Evolutionary conservation across 2,113 vertebrate genomes (phyloP).

Genomic region (Tachycineta bicolor): DNA sequence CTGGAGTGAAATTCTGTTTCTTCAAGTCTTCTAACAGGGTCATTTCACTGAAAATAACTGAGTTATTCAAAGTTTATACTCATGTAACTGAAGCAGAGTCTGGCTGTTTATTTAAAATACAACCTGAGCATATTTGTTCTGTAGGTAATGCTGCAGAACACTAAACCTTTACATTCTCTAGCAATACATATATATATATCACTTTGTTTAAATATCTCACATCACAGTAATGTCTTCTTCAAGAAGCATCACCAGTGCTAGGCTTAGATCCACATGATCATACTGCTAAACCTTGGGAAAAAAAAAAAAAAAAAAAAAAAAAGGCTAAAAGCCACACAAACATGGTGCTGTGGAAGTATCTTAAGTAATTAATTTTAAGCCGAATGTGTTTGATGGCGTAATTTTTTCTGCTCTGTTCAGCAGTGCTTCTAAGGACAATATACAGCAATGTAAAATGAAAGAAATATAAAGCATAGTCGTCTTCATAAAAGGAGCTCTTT

Average conservation of each 20-base stretch:
- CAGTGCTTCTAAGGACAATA: not conserved
- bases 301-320: not conserved
- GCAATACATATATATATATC: not conserved
- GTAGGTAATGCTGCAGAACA: not conserved
- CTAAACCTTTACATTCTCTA: not conserved
- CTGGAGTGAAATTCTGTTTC: not conserved
- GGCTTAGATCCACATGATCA: not conserved
- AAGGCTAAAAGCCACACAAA: not conserved
- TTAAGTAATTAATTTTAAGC: not conserved
- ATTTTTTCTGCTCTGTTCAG: not conserved
- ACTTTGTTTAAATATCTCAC: not conserved
- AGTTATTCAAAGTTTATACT: not conserved
- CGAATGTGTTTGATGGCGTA: not conserved
- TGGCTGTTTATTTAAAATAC: not conserved
- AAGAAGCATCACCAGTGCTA: not conserved
- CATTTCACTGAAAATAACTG: not conserved
- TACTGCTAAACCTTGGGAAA: not conserved
- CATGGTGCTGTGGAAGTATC: not conserved
- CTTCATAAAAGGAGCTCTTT: not conserved
- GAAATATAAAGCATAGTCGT: not conserved
- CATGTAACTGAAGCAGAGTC: not conserved
- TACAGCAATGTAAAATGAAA: not conserved
- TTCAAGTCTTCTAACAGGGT: not conserved
- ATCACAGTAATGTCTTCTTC: not conserved
- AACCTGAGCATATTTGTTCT: conserved; percentile 26